Base-by-base conservation (phyloP, 37 sponge, comb jelly and placozoan species). In the Crambe crambe region DNA sequence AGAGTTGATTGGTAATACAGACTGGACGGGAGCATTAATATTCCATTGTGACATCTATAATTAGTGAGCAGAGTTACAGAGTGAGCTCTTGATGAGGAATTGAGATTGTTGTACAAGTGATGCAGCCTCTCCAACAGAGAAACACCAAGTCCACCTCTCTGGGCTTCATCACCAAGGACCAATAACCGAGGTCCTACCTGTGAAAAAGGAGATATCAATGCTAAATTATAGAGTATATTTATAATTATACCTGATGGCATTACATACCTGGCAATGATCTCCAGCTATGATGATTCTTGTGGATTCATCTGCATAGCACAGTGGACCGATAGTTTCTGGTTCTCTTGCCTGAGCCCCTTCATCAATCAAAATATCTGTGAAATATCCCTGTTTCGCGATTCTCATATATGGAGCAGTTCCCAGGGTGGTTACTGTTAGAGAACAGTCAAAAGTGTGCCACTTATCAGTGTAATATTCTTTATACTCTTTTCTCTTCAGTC, bases 331-430 rank as follows among this genome's bases (percentile, higher is more conserved):
- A n/a, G 78, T 51, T 37, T 91, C 92, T n/a, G 92, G 87, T 75
- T 91, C 92, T 75, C 88, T 79, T 40, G 92, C 75, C 38, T 91
- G 92, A 3, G 92, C 92, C 35, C 79, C 92, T 70, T 91, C 92
- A 87, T 91, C 92, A 23, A 91, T 70, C 21, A 91, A 42, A 27
- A 91, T 91, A 66, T 91, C 88, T 25, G 92, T 80, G 56, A 87
- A 84, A 58, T 42, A 75, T 38, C n/a, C 37, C 17, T 37, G 42
- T 4, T 2, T 1, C 6, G 20, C 25, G 23, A 81, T 30, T 64
- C 51, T 25, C 42, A 72, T 47, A 41, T 60, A 37, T 66, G 15
- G 66, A 6, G 80, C 71, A n/a, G 37, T 60, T 32, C 73, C 73
- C 2, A 85, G 62, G 30, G 85, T 85, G 18, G 78, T 73, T 29